Evolutionary conservation across 2,797 vertebrate species (phyloP), one percentile per base, ranked within the genome.

Genomic region (Hirundo rustica): DNA sequence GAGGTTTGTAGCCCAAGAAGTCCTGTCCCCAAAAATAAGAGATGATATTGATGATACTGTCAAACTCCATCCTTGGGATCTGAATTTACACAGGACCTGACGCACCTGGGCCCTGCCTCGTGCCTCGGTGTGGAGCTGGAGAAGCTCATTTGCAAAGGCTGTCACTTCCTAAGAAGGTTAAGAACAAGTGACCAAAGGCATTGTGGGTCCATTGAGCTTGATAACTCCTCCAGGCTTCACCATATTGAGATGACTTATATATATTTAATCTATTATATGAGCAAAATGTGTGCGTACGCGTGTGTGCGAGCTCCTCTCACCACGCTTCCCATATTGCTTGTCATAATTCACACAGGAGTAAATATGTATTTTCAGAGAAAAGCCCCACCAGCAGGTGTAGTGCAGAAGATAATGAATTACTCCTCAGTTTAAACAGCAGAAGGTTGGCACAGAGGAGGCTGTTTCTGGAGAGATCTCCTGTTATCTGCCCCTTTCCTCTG

Each of bases 221-320:
- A 9, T 40, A n/a, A 9, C 45, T 70, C 27, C 53, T 67, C 34
- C 29, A 64, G 55, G 44, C 36, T 81, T 64, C 48, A 10, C 17
- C 44, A 3, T 7, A 7, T 4, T 34, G 26, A 71, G 36, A 15
- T 71, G 34, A n/a, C 7, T 48, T 36, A 5, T 7, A 13, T 20
- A 8, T 27, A 21, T 27, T 66, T 32, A 25, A 2, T 19, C 1
- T 54, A 3, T 88, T 23, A 3, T 4, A 7, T 7, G 30, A 81
- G 9, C 38, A 25, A 58, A 62, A 27, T 4, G 3, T 25, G 34
- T 32, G 32, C 5, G 6, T 55, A 1, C 25, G 0, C 1, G 0
- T 13, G 1, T 11, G 3, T 10, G 3, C 1, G 25, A 51, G 44
- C 61, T 72, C 48, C 73, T 83, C 48, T 22, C 8, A 8, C 14